These are phyloP conservation scores for Athalia cordata DNA, from an alignment of 2,888 invertebrate species.

Conservation along the genomic window DNA sequence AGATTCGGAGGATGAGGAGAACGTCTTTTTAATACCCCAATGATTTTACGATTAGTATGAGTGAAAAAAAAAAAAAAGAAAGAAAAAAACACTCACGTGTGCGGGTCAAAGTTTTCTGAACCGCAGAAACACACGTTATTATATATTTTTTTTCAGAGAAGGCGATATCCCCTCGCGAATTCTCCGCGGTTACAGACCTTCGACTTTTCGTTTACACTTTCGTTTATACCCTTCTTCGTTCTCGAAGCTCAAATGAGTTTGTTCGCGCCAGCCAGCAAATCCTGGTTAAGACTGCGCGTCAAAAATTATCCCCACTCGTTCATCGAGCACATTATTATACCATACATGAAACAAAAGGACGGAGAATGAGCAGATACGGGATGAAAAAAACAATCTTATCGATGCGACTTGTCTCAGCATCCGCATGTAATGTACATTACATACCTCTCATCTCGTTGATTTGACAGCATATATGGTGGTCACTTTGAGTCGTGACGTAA, in stretches of 20 bases:
- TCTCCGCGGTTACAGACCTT: too few species aligned
- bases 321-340: neutral
- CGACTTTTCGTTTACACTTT: conserved; percentile 53
- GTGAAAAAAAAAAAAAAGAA: neutral
- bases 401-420: conserved; percentile 20
- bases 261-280: conserved; percentile 49
- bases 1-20: neutral
- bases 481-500: neutral
- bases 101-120: conserved; percentile 15
- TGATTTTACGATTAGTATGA: neutral
- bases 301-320: conserved; percentile 52
- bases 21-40: neutral
- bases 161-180: too few species aligned
- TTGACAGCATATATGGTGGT: conserved; percentile 12
- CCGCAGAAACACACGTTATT: too few species aligned
- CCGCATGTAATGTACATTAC: neutral
- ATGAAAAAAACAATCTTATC: conserved; percentile 13
- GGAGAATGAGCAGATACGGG: conserved; percentile 43
- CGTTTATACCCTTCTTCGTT: conserved; percentile 51
- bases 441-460: conserved; percentile 12
- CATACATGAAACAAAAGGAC: conserved; percentile 13
- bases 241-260: conserved; percentile 35
- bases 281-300: conserved; percentile 61
- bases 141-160: too few species aligned
- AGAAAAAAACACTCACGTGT: neutral